Conservation (phyloP, 2,113 vertebrate species). For the Struthio camelus region DNA sequence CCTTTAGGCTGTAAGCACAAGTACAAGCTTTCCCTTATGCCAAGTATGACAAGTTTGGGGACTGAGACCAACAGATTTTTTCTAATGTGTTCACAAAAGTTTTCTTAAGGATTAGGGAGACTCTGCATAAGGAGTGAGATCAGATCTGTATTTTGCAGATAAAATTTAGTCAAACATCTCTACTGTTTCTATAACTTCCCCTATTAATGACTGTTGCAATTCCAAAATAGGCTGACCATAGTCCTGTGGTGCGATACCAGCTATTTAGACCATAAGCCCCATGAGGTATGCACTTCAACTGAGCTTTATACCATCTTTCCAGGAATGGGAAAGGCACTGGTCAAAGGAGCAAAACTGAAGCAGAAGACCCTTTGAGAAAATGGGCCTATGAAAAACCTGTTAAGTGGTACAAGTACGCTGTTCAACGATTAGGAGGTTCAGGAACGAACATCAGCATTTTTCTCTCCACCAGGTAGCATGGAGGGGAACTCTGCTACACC, state of each 20-base stretch:
- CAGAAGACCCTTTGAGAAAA: neutral
- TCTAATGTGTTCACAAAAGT: neutral
- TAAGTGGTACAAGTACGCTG: neutral
- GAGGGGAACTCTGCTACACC: neutral
- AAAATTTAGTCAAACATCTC: neutral
- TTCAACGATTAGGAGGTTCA: neutral
- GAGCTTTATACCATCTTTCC: neutral
- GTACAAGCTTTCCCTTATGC: constrained; percentile 41
- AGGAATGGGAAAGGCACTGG: neutral
- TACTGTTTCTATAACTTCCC: neutral
- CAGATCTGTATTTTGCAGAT: neutral
- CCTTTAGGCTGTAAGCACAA: constrained; percentile 89
- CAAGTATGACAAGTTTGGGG: neutral
- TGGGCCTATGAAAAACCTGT: neutral
- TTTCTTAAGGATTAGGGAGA: neutral
- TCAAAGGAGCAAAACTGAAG: neutral
- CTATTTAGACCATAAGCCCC: neutral
- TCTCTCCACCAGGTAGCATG: neutral
- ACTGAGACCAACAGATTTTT: constrained; percentile 12
- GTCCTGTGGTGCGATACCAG: neutral
- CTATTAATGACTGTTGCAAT: neutral
- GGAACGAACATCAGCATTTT: neutral
- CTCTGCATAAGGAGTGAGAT: neutral
- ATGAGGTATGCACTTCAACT: neutral
- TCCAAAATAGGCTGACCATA: neutral